These are phyloP conservation scores for Hippocampus abdominalis DNA, from an alignment of 2,113 vertebrate species.

Conservation along the genomic window DNA sequence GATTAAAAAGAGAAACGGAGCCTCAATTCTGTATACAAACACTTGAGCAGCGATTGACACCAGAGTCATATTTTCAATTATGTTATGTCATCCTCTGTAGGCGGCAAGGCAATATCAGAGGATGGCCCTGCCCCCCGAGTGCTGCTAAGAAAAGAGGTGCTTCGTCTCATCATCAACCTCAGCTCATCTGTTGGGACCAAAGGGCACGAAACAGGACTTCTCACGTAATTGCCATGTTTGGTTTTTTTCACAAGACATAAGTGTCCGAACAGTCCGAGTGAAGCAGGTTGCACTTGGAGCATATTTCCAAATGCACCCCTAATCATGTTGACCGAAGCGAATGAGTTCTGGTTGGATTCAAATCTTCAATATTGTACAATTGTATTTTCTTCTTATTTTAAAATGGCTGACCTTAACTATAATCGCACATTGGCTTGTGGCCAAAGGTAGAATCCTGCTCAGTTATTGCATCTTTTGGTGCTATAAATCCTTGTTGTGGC, in stretches of 20 bases:
- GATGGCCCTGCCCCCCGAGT: constrained; percentile 92
- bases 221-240: constrained; percentile 79
- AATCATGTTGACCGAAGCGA: no score
- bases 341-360: no score
- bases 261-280: no score
- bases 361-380: no score
- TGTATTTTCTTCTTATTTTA: no score
- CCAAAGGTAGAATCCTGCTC: no score
- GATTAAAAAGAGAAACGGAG: neutral
- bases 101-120: constrained; percentile 88
- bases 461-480: no score
- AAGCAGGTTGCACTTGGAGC: no score
- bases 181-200: constrained; percentile 98
- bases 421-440: no score
- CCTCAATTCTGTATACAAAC: neutral
- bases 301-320: no score
- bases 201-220: constrained; percentile 93
- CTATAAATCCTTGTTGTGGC: no score
- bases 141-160: constrained; percentile 91
- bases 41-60: neutral
- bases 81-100: constrained; percentile 53
- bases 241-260: neutral
- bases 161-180: constrained; percentile 93
- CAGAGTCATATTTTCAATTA: neutral
- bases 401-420: no score